These are phyloP conservation scores for Leontopithecus rosalia DNA, from an alignment of 2,797 vertebrate genomes.

Conservation along the genomic window DNA sequence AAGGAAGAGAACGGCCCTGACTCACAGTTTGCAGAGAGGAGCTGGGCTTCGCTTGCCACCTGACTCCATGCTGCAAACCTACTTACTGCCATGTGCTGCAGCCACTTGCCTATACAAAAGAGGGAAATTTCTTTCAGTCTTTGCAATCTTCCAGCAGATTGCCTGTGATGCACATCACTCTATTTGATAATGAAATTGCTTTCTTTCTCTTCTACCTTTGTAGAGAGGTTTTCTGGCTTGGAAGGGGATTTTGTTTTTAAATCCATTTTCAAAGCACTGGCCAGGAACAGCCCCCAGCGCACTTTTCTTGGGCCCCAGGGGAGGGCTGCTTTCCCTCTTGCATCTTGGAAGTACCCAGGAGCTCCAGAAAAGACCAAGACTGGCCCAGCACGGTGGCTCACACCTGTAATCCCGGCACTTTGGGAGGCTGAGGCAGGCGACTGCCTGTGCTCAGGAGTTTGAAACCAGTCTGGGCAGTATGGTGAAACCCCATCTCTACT, in stretches of 20 bases:
- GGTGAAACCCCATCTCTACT: too few relatives aligned
- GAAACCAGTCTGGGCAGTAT: too few relatives aligned
- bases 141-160: background rate
- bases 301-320: rapidly evolving
- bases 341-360: too few relatives aligned
- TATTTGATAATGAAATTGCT: background rate
- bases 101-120: background rate
- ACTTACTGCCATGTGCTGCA: background rate
- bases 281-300: background rate
- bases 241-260: background rate
- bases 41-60: background rate
- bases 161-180: background rate
- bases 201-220: background rate
- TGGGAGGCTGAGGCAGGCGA: too few relatives aligned
- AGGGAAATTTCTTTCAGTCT: background rate
- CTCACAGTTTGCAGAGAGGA: background rate
- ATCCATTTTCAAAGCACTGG: background rate
- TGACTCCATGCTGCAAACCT: background rate
- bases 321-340: background rate
- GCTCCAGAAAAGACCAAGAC: background rate
- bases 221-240: background rate
- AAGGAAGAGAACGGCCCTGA: too few relatives aligned
- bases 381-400: rapidly evolving
- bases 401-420: too few relatives aligned
- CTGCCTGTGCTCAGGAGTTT: too few relatives aligned